Base-by-base conservation (phyloP, 2,113 vertebrate genomes). In the Entosphenus tridentatus region DNA sequence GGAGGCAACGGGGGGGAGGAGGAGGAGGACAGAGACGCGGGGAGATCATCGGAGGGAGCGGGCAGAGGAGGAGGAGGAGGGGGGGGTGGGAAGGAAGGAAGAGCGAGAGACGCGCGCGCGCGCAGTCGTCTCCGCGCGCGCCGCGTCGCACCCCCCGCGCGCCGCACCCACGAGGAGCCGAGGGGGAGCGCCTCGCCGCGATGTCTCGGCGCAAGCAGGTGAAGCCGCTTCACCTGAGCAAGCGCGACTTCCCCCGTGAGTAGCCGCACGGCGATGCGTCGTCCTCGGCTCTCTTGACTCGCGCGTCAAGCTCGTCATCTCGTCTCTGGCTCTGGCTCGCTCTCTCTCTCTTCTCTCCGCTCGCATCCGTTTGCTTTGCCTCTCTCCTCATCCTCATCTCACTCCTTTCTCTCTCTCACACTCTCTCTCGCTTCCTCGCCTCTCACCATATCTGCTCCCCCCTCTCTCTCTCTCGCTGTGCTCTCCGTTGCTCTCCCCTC, bases 141-240 rank as follows among this genome's bases (percentile, higher is more conserved):
- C 59, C 62, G 59, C 14, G 59, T n/a, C 8, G 59, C 59, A 8
- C 59, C 59, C 59, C 59, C 8, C 6, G 59, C 59, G n/a, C n/a
- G n/a, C 62, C 62, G 62, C n/a, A 10, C n/a, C 62, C 21, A 16
- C 62, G 62, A 21, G 62, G 62, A n/a, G n/a, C 62, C 21, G 8
- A 65, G 5, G 62, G n/a, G n/a, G n/a, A n/a, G n/a, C 62, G 62
- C n/a, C 59, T 65, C 59, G 14, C 18, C 62, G 10, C 62, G n/a
- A 65, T 65, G 62, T 65, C 62, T 8, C 62, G 62, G 62, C 62
- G 62, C 62, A 65, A 65, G 62, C 62, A 65, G 21, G 62, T 65
- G 62, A 65, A 65, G 62, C 62, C 62, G 10, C 62, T 65, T n/a
- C 62, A 65, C 62, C 21, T 65, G 62, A 65, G 62, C 62, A 65